phyloP scores from a whole-genome alignment of 1,140 invertebrate species.

The Nautilus pompilius region DNA sequence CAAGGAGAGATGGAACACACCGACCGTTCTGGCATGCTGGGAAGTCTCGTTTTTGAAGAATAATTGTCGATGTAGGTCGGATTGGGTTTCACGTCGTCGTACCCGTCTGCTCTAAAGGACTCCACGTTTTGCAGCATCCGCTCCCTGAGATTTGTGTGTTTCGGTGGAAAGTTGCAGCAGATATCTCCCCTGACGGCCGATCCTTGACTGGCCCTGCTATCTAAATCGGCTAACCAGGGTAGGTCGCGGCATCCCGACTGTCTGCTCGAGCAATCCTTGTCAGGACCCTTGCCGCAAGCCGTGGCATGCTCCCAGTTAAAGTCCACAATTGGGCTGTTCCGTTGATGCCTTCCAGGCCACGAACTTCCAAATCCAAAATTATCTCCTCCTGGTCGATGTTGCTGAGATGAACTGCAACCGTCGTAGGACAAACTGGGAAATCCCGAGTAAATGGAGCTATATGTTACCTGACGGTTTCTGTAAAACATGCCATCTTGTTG shows the following conservation, averaged over 20 bases:
- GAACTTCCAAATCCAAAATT: neutral
- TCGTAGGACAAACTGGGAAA: neutral
- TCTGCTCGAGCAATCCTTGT: too few relatives aligned
- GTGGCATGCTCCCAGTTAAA: neutral
- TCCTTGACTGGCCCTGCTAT: too few relatives aligned
- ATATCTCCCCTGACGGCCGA: neutral
- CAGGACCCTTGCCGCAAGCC: too few relatives aligned
- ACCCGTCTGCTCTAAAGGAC: neutral
- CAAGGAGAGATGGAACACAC: neutral
- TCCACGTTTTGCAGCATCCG: neutral
- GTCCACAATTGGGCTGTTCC: neutral
- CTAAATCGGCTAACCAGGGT: too few relatives aligned
- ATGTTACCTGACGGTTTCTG: neutral
- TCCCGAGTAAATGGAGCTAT: neutral
- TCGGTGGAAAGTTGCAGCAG: neutral
- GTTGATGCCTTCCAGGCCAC: neutral
- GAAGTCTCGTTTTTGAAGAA: neutral
- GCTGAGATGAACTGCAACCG: neutral
- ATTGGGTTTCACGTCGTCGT: neutral
- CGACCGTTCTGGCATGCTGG: neutral
- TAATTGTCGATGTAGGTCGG: neutral
- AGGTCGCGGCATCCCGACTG: too few relatives aligned
- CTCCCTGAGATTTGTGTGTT: neutral
- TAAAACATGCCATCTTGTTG: slow-evolving; percentile 1
- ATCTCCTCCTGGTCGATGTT: neutral